Evolutionary conservation across 2,888 invertebrate genomes (phyloP), one percentile per base, ranked within the genome.

Genomic region (Mylabris sibirica): DNA sequence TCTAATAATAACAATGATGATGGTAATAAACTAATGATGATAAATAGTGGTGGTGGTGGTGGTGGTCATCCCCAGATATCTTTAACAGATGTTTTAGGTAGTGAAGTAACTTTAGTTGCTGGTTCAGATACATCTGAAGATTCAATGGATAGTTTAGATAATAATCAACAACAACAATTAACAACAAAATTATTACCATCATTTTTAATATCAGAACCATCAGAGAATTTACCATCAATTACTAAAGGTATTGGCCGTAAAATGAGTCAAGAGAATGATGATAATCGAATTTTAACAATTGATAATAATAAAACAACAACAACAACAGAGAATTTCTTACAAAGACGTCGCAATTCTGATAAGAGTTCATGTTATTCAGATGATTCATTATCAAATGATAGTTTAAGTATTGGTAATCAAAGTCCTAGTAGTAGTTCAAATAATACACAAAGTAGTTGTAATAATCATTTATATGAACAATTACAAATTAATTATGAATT

Each of bases 21-120:
- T 38, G 3, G 2, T 12, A 38, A 14, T 38, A 38, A 4, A 12
- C 12, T 14, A 41, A 41, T 14, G 73, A 79, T 81, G 69, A 82
- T 79, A 75, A 77, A 80, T 8, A 78, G 81, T 30, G n/a, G n/a
- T n/a, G n/a, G n/a, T n/a, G n/a, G n/a, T n/a, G n/a, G n/a, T 80
- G 75, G 72, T 30, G 76, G 79, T 2, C 90, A 93, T 82, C 96
- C 97, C 0, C 96, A 96, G 84, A 97, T 97, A 70, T 96, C 95
- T 76, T 89, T 97, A 11, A 97, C 97, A 0, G 97, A 97, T 82
- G 96, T 88, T 72, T 87, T 92, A 71, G 97, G 97, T 0, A 93
- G 93, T 6, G 93, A 94, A 84, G 90, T 94, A 0, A 94, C 94
- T 0, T 80, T 94, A 2, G 92, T 94, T 0, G 93, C 93, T 0